Evolutionary conservation across 2,113 vertebrate genomes (phyloP).

Genomic region (Notechis scutatus): DNA sequence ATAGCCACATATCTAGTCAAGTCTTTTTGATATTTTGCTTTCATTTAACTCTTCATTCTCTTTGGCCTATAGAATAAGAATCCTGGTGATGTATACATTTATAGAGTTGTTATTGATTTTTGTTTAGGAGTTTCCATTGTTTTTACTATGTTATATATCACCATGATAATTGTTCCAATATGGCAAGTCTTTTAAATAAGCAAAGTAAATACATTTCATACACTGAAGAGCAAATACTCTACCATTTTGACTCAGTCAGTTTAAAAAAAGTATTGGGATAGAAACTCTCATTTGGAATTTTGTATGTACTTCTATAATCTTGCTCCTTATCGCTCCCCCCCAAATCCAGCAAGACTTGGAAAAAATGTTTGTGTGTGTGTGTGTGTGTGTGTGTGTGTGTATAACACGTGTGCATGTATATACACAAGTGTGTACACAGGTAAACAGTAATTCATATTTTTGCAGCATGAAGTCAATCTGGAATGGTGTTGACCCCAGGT

Average conservation of each 20-base stretch:
- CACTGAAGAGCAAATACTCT: background rate
- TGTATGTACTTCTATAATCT: background rate
- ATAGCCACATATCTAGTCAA: background rate
- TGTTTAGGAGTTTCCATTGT: background rate
- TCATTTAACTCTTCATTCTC: background rate
- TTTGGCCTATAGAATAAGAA: background rate
- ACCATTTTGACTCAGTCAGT: background rate
- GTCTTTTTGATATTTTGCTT: background rate
- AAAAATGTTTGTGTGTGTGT: background rate
- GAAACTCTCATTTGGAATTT: background rate
- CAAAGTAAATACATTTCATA: background rate
- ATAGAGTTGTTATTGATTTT: background rate
- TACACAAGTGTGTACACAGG: background rate
- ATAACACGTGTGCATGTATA: accelerated
- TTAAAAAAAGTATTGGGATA: background rate
- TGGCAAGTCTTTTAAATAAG: background rate
- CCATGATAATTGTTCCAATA: background rate
- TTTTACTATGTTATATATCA: background rate
- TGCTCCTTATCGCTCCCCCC: background rate
- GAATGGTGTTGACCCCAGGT: background rate
- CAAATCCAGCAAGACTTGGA: background rate
- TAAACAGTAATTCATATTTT: background rate
- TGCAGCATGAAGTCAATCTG: background rate
- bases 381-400: background rate
- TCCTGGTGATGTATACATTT: background rate